A percentile compares a stretch with the other conserved stretches of the same genome.
phyloP scores from a whole-genome alignment of 2,113 vertebrate species.

The Melierax canorus region DNA sequence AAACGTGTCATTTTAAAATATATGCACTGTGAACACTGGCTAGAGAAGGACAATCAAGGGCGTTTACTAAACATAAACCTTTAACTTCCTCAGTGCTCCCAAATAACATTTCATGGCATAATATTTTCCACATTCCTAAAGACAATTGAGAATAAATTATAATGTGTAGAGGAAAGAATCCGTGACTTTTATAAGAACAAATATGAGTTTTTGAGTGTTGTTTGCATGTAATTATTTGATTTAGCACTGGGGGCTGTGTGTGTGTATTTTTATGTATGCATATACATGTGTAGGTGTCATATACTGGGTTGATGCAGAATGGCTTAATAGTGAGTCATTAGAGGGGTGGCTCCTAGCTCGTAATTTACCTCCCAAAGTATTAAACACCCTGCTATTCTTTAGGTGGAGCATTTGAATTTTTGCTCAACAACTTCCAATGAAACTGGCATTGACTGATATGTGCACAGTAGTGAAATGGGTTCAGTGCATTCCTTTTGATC shows the following conservation, averaged over 20 bases:
- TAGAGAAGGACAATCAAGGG: background rate
- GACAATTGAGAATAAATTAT: background rate
- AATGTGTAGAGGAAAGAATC: background rate
- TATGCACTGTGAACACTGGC: background rate
- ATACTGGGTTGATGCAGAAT: background rate
- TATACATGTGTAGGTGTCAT: background rate
- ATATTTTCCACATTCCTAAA: slow-evolving; percentile 32
- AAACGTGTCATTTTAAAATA: background rate
- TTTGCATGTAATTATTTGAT: background rate
- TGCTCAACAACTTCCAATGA: background rate
- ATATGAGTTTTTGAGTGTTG: background rate
- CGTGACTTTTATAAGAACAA: background rate
- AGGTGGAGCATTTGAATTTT: background rate
- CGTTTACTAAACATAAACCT: background rate
- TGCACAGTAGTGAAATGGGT: background rate
- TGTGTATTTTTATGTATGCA: background rate
- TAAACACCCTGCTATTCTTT: background rate
- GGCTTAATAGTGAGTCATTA: background rate
- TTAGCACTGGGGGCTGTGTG: background rate
- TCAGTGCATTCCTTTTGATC: background rate
- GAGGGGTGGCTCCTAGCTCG: background rate
- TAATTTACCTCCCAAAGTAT: background rate
- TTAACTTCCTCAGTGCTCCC: background rate
- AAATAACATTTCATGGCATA: background rate
- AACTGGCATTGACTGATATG: background rate